Conservation (phyloP, 2,797 vertebrate genomes). For the Chelmon rostratus region DNA sequence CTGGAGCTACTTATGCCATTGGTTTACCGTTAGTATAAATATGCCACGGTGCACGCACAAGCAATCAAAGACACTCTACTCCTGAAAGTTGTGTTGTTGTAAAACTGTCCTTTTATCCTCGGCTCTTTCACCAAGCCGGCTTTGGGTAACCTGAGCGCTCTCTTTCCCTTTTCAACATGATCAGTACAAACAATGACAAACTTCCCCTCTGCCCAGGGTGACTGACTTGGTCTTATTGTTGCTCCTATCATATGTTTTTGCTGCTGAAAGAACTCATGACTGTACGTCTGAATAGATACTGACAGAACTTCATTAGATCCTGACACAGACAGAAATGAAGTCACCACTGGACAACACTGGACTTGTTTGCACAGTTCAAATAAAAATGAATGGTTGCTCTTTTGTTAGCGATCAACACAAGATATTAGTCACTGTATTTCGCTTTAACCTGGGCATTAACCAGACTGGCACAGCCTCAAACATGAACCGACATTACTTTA, state of each 20-base stretch:
- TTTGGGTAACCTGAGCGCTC: conserved; percentile 68
- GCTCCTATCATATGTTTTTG: conserved; percentile 53
- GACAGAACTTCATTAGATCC: conserved; percentile 59
- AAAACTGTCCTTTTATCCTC: conserved; percentile 61
- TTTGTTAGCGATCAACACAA: conserved; percentile 29
- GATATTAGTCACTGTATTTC: conserved; percentile 33
- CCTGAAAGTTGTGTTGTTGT: conserved; percentile 48
- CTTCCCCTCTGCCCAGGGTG: conserved; percentile 49
- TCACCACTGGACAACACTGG: conserved; percentile 24
- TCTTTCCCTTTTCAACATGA: conserved; percentile 75
- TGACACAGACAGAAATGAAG: conserved; percentile 29
- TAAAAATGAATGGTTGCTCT: conserved; percentile 1
- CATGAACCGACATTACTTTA: not conserved
- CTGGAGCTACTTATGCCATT: not conserved
- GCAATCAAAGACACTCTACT: conserved; percentile 40
- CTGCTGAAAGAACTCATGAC: conserved; percentile 52
- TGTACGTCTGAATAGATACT: conserved; percentile 63
- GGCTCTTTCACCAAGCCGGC: conserved; percentile 71
- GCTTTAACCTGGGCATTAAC: not conserved
- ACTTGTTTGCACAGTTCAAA: conserved; percentile 47
- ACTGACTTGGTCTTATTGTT: conserved; percentile 56
- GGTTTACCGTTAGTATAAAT: conserved; percentile 21
- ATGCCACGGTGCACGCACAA: conserved; percentile 15
- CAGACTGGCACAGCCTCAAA: conserved; percentile 8
- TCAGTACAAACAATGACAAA: conserved; percentile 68